Percentiles rank a stretch among this genome's conserved stretches.
phyloP scores from a whole-genome alignment of 2,797 vertebrate species.

The Chaenodraco wilsoni region DNA sequence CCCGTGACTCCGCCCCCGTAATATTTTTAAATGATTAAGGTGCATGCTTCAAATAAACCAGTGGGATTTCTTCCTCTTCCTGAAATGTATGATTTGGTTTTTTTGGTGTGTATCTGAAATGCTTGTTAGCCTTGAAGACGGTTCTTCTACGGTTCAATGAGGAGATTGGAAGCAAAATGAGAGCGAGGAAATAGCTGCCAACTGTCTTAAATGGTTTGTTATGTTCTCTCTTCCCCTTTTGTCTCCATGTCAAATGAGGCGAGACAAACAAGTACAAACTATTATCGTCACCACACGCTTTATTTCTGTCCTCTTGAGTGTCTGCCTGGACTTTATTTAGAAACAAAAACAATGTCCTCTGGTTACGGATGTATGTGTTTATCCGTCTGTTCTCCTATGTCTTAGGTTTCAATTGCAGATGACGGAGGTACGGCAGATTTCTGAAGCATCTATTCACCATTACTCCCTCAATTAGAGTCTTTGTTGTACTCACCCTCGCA shows the following conservation, averaged over 20 bases:
- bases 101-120: not conserved
- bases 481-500: conserved; percentile 60
- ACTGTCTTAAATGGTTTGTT: conserved; percentile 14
- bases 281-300: conserved; percentile 14
- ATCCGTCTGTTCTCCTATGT: conserved; percentile 7
- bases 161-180: not conserved
- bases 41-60: no score
- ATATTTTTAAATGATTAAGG: no score
- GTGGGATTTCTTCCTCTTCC: no score
- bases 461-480: conserved; percentile 50
- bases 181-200: not conserved
- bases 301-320: conserved; percentile 22
- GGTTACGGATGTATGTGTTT: not conserved
- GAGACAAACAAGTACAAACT: conserved; percentile 33
- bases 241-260: not conserved
- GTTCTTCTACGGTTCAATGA: not conserved
- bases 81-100: no score
- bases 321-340: conserved; percentile 11
- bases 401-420: conserved; percentile 11
- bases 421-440: conserved; percentile 35
- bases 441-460: conserved; percentile 47
- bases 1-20: no score
- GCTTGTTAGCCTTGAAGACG: conserved; percentile 6
- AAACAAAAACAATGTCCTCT: conserved; percentile 13
- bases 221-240: conserved; percentile 16